These are phyloP conservation scores for Hirtodrosophila trivittata DNA, from an alignment of 2,888 invertebrate species.

Conservation along the genomic window DNA sequence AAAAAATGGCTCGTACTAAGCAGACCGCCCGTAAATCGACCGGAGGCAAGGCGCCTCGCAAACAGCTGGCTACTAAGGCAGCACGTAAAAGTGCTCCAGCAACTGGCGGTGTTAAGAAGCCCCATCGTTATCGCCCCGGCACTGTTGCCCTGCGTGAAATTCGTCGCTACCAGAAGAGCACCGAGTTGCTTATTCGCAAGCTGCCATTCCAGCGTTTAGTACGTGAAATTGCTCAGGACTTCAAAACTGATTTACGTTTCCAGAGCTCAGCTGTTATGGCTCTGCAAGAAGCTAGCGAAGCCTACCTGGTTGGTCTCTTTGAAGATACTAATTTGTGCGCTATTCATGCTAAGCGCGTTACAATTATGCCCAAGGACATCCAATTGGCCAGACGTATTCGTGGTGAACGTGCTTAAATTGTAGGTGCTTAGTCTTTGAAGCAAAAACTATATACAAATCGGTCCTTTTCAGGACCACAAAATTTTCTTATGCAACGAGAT, in stretches of 20 bases:
- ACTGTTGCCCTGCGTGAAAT: constrained; percentile 36
- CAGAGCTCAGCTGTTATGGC: constrained; percentile 40
- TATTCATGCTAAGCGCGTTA: constrained; percentile 97
- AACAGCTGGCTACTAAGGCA: constrained; percentile 41
- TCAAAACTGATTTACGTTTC: constrained; percentile 38
- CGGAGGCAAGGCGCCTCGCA: constrained; percentile 40
- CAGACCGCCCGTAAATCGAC: constrained; percentile 21
- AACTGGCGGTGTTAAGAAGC: constrained; percentile 30
- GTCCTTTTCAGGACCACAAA: constrained; percentile 49
- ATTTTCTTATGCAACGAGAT: constrained; percentile 15
- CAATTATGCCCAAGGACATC: constrained; percentile 98
- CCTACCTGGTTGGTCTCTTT: constrained; percentile 26
- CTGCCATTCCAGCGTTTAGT: constrained; percentile 29
- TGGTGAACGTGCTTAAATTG: constrained; percentile 97
- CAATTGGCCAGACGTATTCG: constrained; percentile 97
- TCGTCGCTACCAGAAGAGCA: constrained; percentile 37
- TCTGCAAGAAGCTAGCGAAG: constrained; percentile 35
- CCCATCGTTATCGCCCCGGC: constrained; percentile 29
- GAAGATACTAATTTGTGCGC: constrained; percentile 85
- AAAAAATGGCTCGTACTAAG: constrained; percentile 14
- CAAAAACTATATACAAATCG: constrained; percentile 27
- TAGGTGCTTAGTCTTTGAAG: background rate
- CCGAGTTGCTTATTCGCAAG: constrained; percentile 32
- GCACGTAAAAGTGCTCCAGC: constrained; percentile 41
- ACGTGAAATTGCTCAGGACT: constrained; percentile 38